Evolutionary conservation across 2,113 vertebrate species (phyloP).

Genomic region (Ciconia stormi): DNA sequence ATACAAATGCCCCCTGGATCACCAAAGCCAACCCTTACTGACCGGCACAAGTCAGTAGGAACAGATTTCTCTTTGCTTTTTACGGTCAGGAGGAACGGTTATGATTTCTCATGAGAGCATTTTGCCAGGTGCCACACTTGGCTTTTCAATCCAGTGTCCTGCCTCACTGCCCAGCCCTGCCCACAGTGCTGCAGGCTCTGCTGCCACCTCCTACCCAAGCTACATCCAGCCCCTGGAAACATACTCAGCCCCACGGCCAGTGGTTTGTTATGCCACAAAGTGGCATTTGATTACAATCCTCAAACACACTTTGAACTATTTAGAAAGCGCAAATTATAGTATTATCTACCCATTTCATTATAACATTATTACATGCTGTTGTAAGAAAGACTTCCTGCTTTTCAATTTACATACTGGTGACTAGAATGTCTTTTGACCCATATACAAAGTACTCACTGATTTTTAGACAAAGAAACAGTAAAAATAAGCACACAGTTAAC

Average conservation of each 20-base stretch:
- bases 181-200: background rate
- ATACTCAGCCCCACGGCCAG: accelerated
- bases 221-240: background rate
- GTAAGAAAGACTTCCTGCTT: background rate
- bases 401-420: background rate
- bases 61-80: background rate
- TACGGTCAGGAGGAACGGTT: accelerated
- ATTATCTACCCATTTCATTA: background rate
- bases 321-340: background rate
- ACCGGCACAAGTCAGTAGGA: background rate
- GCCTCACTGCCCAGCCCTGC: background rate
- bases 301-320: background rate
- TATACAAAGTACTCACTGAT: background rate
- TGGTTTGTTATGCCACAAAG: background rate
- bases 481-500: background rate
- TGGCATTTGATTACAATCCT: background rate
- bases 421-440: background rate
- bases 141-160: background rate
- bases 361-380: background rate
- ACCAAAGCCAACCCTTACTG: background rate
- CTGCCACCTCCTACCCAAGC: background rate
- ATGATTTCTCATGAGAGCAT: background rate
- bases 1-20: background rate
- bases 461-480: background rate
- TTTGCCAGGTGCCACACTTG: background rate